Base-by-base conservation (phyloP, 1,140 invertebrate species). In the Diorhabda sublineata region DNA sequence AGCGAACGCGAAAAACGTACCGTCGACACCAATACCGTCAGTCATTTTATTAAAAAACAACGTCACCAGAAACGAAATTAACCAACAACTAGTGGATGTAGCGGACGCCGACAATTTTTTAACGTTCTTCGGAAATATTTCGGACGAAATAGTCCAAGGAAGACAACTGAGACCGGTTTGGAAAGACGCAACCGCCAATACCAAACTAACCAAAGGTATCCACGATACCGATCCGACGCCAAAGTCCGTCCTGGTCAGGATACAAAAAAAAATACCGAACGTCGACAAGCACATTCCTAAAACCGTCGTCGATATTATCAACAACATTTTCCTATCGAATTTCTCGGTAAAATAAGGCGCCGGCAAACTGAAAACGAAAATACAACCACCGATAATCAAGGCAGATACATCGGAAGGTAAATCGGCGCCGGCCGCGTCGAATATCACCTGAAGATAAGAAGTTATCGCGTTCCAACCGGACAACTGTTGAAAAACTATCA, bases 401-500 rank as follows among this genome's bases (percentile, higher is more conserved):
- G 93, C 88, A 0, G 42, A 88, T 75, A 11, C 83, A 79, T 2
- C 87, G 77, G 59, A 86, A 78, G 2, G 91, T 61, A 5, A 74
- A 78, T 69, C 1, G 84, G 79, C 86, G 0, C 87, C 85, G 6
- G 90, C 84, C 3, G 84, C 83, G 2, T 81, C 73, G 74, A 92
- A 94, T 75, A 92, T 94, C 1, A 82, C 83, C 57, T 89, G 86
- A 70, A 91, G 87, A 79, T 92, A 94, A 79, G 93, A 93, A 42
- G 92, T 84, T 2, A 96, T 88, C 2, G 90, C 90, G 78, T 92
- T 93, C 74, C 92, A 91, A 41, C 93, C 93, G 3, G 88, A 90
- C 7, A 93, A 81, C 79, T 92, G 90, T 75, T 92, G 90, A 78
- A 91, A 89, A 57, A 85, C 78, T 58, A 91, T 88, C 45, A 95